A percentile compares a stretch with the other conserved stretches of the same genome.
These are phyloP conservation scores for Pelodytes ibericus DNA, from an alignment of 2,797 vertebrate genomes.

Conservation along the genomic window DNA sequence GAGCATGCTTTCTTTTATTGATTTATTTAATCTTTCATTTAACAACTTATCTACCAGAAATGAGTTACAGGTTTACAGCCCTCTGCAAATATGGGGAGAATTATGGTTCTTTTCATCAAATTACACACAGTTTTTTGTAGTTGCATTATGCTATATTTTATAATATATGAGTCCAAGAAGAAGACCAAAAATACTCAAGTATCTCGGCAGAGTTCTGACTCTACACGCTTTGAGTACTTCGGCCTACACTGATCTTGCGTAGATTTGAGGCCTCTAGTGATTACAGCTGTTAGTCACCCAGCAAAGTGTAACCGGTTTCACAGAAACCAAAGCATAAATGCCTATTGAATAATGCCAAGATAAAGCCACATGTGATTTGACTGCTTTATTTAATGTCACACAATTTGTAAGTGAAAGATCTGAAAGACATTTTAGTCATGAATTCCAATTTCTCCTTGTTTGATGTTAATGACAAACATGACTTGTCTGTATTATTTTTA, in stretches of 20 bases:
- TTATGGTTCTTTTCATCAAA: too few species aligned
- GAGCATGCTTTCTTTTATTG: not conserved
- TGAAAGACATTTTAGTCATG: not conserved
- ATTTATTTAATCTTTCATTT: slow-evolving; percentile 28
- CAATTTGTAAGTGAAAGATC: slow-evolving; percentile 4
- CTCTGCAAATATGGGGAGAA: not conserved
- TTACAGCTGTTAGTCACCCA: not conserved
- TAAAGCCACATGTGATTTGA: not conserved
- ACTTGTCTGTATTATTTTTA: not conserved
- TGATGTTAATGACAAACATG: slow-evolving; percentile 17
- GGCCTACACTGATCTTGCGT: too few species aligned
- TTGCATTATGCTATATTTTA: too few species aligned
- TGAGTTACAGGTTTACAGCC: slow-evolving; percentile 1
- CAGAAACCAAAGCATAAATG: not conserved
- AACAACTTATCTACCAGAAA: not conserved
- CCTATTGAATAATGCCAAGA: not conserved
- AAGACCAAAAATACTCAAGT: too few species aligned
- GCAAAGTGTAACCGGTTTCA: not conserved
- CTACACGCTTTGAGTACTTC: too few species aligned
- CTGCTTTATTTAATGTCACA: not conserved
- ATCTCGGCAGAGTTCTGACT: too few species aligned
- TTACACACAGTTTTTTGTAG: not conserved
- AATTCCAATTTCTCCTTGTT: not conserved
- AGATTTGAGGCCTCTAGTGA: too few species aligned
- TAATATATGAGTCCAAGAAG: too few species aligned